Evolutionary conservation across 2,797 vertebrate species (phyloP), one percentile per base, ranked within the genome.

Genomic region (Vespertilio murinus): DNA sequence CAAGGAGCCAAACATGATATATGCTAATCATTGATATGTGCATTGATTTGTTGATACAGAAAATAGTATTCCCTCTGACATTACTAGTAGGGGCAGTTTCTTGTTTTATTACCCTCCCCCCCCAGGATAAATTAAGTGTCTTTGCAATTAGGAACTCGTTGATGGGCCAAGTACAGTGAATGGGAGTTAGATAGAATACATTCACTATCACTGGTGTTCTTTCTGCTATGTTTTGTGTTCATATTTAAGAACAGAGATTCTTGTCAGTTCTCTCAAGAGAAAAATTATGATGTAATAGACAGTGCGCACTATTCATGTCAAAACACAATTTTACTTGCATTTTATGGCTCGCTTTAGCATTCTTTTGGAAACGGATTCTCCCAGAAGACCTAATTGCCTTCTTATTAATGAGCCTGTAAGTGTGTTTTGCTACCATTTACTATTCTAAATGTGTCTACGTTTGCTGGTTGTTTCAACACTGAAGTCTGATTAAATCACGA

Each of bases 231-330:
- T 94, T 96, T 96, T 86, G 78, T 96, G 67, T 71, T 97, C 81
- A 87, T 95, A 96, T 92, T 94, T 95, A 95, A 96, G 82, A 95
- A 94, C 52, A 88, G 95, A 92, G 52, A 94, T 95, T 94, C 88
- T 94, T 96, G 94, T 96, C 95, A 95, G 59, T 96, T 95, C 96
- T 94, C 95, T 95, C 91, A 93, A 95, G 95, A 95, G 95, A 94
- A 95, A 97, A 97, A 97, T 97, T 95, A 97, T 97, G 96, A 97
- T 97, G 93, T 94, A 96, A 95, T 94, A 97, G 95, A 94, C 94
- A 96, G 91, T 95, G 90, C 96, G 90, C 52, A 96, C 90, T 97
- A 90, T 95, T 97, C 87, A 77, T 96, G 96, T 97, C 97, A 97
- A 97, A 97, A 96, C 96, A 97, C 93, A 96, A 87, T 97, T 97